Conservation (phyloP, 1,140 invertebrate species). For the Drosophila aff. region DNA sequence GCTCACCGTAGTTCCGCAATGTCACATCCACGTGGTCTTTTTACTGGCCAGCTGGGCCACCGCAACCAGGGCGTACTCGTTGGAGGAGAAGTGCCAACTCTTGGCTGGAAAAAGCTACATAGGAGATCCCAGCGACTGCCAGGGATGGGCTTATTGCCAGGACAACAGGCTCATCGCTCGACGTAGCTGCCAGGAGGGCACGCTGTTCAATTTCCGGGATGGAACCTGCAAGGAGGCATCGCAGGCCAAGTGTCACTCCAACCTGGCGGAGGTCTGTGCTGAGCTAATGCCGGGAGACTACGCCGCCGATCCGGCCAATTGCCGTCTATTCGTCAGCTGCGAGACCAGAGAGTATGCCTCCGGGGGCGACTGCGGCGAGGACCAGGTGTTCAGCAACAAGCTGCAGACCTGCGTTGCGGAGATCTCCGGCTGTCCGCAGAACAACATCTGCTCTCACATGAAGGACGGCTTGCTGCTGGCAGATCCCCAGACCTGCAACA, state of each 20-base stretch:
- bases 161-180: conserved; percentile 18
- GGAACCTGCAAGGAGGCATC: conserved; percentile 23
- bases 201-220: conserved; percentile 30
- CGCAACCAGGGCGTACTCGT: conserved; percentile 1
- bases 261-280: conserved; percentile 32
- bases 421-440: conserved; percentile 39
- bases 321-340: conserved; percentile 28
- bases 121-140: conserved; percentile 48
- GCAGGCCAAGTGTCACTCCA: conserved; percentile 18
- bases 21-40: background rate
- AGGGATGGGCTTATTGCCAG: conserved; percentile 45
- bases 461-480: conserved; percentile 27
- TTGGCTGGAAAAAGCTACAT: conserved; percentile 38
- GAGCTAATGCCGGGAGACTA: conserved; percentile 1
- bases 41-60: background rate
- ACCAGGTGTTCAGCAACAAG: conserved; percentile 45
- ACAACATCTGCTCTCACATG: conserved; percentile 36
- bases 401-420: conserved; percentile 38
- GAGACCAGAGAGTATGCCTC: background rate
- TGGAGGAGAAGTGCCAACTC: conserved; percentile 41
- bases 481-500: conserved; percentile 33
- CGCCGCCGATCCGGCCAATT: conserved; percentile 39
- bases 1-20: conserved; percentile 39
- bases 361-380: conserved; percentile 2
- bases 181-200: conserved; percentile 12